phyloP scores from a whole-genome alignment of 2,888 invertebrate species.

The Eremobia ochroleuca region DNA sequence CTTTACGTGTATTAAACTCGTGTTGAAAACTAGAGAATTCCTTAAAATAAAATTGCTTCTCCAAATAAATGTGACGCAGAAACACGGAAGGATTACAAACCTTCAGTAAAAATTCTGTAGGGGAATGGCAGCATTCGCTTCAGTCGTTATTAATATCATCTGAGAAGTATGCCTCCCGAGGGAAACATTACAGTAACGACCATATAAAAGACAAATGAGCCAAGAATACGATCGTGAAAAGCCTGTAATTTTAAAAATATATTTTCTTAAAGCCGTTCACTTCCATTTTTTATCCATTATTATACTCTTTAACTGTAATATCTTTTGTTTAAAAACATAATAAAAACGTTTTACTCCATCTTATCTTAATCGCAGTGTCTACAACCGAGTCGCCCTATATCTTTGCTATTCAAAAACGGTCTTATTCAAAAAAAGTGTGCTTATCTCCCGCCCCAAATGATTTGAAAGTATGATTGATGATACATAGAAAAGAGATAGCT shows the following conservation, averaged over 20 bases:
- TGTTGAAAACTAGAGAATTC: not conserved
- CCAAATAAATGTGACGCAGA: slow-evolving; percentile 31
- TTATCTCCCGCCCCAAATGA: slow-evolving; percentile 76
- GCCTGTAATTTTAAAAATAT: slow-evolving; percentile 76
- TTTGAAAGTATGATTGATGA: slow-evolving; percentile 84
- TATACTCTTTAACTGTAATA: slow-evolving; percentile 68
- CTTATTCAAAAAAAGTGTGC: slow-evolving; percentile 76
- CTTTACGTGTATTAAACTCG: not conserved
- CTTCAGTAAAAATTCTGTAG: slow-evolving; percentile 65
- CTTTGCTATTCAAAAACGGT: slow-evolving; percentile 75
- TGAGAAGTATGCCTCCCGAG: slow-evolving; percentile 76
- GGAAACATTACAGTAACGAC: slow-evolving; percentile 80
- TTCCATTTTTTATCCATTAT: slow-evolving; percentile 66
- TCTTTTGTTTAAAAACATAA: slow-evolving; percentile 73
- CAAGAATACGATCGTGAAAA: slow-evolving; percentile 76
- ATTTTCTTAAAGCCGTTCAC: slow-evolving; percentile 69
- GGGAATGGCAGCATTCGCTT: slow-evolving; percentile 77
- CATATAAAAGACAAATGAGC: slow-evolving; percentile 83
- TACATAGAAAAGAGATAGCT: slow-evolving; percentile 77
- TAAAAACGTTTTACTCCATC: slow-evolving; percentile 72
- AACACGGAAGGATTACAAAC: slow-evolving; percentile 60
- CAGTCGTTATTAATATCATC: slow-evolving; percentile 80
- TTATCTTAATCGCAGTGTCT: slow-evolving; percentile 72
- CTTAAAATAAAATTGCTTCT: slow-evolving; percentile 11
- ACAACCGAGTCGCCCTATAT: slow-evolving; percentile 68